These are phyloP conservation scores for Syngnathoides biaculeatus DNA, from an alignment of 2,113 vertebrate species.

Conservation along the genomic window DNA sequence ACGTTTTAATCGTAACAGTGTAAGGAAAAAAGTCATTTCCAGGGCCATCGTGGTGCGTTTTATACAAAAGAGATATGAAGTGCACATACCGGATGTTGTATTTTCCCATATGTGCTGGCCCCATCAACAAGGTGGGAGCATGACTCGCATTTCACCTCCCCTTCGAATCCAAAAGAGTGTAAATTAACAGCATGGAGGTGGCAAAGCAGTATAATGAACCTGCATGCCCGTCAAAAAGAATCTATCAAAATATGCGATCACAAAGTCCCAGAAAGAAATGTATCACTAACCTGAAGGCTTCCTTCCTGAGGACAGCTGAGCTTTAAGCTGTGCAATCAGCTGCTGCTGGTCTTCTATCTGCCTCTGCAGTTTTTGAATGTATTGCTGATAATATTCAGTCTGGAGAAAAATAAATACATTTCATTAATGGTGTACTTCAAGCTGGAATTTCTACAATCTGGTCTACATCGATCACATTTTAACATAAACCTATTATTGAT, in stretches of 20 bases:
- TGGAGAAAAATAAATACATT: constrained; percentile 66
- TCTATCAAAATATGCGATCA: not conserved
- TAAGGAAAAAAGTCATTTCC: not conserved
- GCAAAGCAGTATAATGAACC: not conserved
- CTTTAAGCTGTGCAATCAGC: constrained; percentile 78
- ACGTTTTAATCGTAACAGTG: not conserved
- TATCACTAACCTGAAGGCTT: constrained; percentile 64
- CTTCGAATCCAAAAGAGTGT: constrained; percentile 46
- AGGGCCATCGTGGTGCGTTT: not conserved
- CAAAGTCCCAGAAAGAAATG: constrained; percentile 8
- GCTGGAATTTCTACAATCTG: not conserved
- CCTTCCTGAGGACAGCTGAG: constrained; percentile 63
- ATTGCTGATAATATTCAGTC: constrained; percentile 86
- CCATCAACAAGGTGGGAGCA: constrained; percentile 60
- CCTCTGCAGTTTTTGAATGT: constrained; percentile 84
- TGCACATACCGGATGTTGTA: constrained; percentile 64
- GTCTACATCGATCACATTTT: constrained; percentile 1
- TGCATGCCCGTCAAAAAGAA: not conserved
- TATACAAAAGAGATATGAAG: not conserved
- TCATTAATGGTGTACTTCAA: not conserved
- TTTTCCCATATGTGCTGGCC: constrained; percentile 54
- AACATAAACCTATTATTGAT: not conserved
- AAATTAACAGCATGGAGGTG: constrained; percentile 14
- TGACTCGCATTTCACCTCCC: constrained; percentile 68
- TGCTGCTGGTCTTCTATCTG: constrained; percentile 85